These are phyloP conservation scores for Vulpes lagopus DNA, from an alignment of 2,113 vertebrate species.

Conservation along the genomic window DNA sequence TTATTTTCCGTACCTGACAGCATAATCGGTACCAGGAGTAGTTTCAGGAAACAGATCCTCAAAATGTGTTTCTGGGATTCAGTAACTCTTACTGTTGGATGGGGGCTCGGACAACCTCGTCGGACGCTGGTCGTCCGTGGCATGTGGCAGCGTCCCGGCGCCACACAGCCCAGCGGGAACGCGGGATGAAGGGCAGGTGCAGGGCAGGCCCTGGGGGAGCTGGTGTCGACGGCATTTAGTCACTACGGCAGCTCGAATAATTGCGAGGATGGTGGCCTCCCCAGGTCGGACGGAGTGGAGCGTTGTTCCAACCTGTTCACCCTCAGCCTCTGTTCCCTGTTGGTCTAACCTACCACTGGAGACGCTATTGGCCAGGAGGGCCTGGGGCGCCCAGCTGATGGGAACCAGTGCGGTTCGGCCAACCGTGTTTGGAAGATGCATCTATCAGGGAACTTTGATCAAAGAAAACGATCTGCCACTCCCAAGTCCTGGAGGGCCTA, in stretches of 20 bases:
- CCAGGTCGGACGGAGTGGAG: neutral
- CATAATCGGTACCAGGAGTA: conserved; percentile 55
- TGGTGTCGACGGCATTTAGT: neutral
- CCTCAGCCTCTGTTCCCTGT: neutral
- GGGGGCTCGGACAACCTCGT: neutral
- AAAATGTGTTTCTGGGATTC: conserved; percentile 44
- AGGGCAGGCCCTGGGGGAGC: neutral
- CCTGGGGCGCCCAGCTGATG: neutral
- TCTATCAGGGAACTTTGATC: neutral
- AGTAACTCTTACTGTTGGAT: neutral
- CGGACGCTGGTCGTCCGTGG: neutral
- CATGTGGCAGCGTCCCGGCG: neutral
- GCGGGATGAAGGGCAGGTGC: neutral
- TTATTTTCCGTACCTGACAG: conserved; percentile 52
- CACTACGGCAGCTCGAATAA: neutral
- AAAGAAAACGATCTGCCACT: neutral
- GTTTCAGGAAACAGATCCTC: conserved; percentile 54
- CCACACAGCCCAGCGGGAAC: neutral
- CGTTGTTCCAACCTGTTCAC: neutral
- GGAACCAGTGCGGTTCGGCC: neutral
- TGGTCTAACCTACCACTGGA: neutral
- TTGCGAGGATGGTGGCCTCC: neutral
- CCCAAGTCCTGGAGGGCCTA: neutral
- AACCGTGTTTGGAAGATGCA: neutral
- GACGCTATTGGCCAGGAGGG: neutral